Conservation (phyloP, 2,113 vertebrate species). For the Thymallus thymallus region DNA sequence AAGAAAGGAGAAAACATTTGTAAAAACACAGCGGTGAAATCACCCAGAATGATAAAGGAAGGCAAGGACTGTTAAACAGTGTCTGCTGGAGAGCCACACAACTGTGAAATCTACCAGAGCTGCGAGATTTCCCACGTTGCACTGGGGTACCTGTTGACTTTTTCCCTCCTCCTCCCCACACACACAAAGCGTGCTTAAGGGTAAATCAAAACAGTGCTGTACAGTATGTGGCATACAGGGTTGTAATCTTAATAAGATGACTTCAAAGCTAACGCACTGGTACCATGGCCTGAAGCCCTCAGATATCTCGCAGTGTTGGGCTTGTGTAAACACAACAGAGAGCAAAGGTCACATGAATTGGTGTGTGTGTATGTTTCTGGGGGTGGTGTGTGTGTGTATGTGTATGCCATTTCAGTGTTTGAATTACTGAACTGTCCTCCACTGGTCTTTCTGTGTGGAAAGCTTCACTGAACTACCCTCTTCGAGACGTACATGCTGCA, state of each 20-base stretch:
- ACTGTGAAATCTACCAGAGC: not conserved
- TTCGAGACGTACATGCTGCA: not conserved
- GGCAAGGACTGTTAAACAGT: not conserved
- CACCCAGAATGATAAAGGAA: not conserved
- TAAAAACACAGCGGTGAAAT: slow-evolving; percentile 1
- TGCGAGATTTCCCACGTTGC: not conserved
- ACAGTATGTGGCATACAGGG: slow-evolving; percentile 30
- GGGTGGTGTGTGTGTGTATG: not conserved
- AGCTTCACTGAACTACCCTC: not conserved
- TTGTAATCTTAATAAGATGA: slow-evolving; percentile 48
- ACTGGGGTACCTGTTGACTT: slow-evolving; percentile 9
- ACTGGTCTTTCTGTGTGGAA: not conserved
- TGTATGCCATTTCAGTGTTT: not conserved
- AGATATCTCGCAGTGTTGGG: slow-evolving; percentile 22
- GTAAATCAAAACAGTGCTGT: slow-evolving; percentile 13
- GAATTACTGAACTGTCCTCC: not conserved
- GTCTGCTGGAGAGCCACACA: not conserved
- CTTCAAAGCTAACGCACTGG: slow-evolving; percentile 51
- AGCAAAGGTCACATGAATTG: slow-evolving; percentile 11
- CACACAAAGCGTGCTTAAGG: slow-evolving; percentile 35
- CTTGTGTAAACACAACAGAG: slow-evolving; percentile 41
- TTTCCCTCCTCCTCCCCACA: slow-evolving; percentile 6
- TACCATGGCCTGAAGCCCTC: slow-evolving; percentile 26
- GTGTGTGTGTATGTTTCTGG: not conserved
- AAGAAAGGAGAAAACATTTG: not conserved